These are phyloP conservation scores for Muschampia plurimacula DNA, from an alignment of 2,888 invertebrate species.

Conservation along the genomic window DNA sequence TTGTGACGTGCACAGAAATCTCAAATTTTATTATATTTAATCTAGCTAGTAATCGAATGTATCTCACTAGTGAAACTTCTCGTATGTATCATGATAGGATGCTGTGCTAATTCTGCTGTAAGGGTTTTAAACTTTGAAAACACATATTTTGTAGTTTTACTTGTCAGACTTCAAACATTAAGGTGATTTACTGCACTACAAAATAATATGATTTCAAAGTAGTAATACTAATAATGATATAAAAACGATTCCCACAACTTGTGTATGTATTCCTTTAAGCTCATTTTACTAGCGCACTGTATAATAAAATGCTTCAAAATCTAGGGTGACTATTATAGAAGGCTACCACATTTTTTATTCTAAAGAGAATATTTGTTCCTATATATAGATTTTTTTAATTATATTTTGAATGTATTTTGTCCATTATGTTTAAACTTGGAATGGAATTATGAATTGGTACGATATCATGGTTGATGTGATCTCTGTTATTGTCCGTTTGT, in stretches of 20 bases:
- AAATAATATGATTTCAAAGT: constrained; percentile 13
- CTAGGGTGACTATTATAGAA: constrained; percentile 32
- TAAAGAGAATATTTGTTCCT: constrained; percentile 48
- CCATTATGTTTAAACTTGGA: constrained; percentile 41
- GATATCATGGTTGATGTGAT: constrained; percentile 43
- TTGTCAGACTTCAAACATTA: neutral
- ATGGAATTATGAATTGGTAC: constrained; percentile 39
- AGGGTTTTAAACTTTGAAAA: neutral
- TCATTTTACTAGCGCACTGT: constrained; percentile 10
- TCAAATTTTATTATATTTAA: neutral
- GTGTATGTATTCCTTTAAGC: neutral
- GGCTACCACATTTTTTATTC: constrained; percentile 34
- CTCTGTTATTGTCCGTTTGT: constrained; percentile 47
- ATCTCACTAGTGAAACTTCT: constrained; percentile 10
- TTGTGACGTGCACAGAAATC: no score
- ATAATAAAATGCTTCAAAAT: constrained; percentile 26
- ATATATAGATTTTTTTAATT: constrained; percentile 45
- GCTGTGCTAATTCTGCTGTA: constrained; percentile 38
- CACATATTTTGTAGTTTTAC: constrained; percentile 15
- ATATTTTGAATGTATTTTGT: constrained; percentile 32
- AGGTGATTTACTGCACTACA: neutral
- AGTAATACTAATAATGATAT: constrained; percentile 12
- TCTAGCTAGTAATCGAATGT: constrained; percentile 23
- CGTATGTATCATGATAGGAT: constrained; percentile 6
- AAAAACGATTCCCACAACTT: neutral